A percentile compares a stretch with the other conserved stretches of the same genome.
Conservation (phyloP, 2,797 vertebrate species). For the Danio tinwini region DNA sequence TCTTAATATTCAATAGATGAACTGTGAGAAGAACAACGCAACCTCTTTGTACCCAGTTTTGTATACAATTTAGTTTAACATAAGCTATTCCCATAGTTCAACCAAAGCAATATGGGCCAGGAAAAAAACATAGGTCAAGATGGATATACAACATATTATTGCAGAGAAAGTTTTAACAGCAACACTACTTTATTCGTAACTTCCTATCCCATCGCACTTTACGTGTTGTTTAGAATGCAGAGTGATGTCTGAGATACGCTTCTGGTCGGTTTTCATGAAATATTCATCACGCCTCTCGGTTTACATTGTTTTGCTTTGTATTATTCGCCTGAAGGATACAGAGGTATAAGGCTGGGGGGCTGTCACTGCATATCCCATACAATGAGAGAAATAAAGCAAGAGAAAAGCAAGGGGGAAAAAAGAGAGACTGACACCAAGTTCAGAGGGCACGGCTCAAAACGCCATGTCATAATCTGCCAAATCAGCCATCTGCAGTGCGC, state of each 20-base stretch:
- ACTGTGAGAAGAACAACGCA: too few species aligned
- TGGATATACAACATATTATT: constrained; percentile 36
- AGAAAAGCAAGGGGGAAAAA: not conserved
- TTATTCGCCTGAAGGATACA: constrained; percentile 59
- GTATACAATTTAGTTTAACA: too few species aligned
- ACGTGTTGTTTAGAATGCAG: constrained; percentile 69
- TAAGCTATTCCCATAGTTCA: too few species aligned
- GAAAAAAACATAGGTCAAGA: too few species aligned
- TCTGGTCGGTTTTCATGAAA: constrained; percentile 70
- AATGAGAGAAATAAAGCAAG: not conserved
- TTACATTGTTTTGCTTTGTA: constrained; percentile 70
- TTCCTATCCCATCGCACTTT: constrained; percentile 47
- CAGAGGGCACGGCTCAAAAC: constrained; percentile 27
- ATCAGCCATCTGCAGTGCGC: constrained; percentile 1
- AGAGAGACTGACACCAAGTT: constrained; percentile 33
- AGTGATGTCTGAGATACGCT: constrained; percentile 62
- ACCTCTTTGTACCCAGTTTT: too few species aligned
- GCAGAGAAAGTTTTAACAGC: constrained; percentile 48
- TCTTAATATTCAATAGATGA: too few species aligned
- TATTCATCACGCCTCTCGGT: constrained; percentile 66
- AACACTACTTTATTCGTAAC: constrained; percentile 57
- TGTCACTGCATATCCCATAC: constrained; percentile 39
- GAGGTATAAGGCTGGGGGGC: constrained; percentile 23
- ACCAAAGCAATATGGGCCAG: too few species aligned
- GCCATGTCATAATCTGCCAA: not conserved